A percentile compares a stretch with the other conserved stretches of the same genome.
Evolutionary conservation across 2,797 vertebrate genomes (phyloP).

Genomic region (Coccyzus lansbergi): DNA sequence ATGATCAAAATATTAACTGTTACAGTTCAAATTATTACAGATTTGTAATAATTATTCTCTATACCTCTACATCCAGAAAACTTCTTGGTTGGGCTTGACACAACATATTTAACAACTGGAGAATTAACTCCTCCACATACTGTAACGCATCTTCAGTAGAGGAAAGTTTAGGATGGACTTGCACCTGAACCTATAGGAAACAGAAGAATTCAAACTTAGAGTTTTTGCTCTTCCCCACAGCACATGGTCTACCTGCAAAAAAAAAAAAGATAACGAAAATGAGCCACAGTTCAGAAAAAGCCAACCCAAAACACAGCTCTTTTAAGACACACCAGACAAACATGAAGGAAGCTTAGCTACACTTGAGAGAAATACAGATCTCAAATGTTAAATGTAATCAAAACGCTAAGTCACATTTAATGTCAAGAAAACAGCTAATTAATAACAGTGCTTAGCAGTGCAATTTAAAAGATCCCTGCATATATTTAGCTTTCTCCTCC

Average conservation of each 20-base stretch:
- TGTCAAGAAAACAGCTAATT: not conserved
- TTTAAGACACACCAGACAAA: not conserved
- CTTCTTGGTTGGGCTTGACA: slow-evolving; percentile 95
- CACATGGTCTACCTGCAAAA: not conserved
- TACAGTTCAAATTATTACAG: not conserved
- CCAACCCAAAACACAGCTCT: not conserved
- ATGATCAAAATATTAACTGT: not conserved
- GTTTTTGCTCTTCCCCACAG: not conserved
- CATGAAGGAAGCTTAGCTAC: not conserved
- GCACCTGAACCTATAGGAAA: slow-evolving; percentile 87
- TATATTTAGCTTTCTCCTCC: not conserved
- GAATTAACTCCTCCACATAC: slow-evolving; percentile 96
- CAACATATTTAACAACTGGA: slow-evolving; percentile 92
- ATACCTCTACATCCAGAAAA: slow-evolving; percentile 92
- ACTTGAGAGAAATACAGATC: not conserved
- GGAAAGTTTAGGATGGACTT: slow-evolving; percentile 94
- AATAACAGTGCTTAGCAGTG: not conserved
- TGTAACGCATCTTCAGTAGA: slow-evolving; percentile 95
- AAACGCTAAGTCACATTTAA: not conserved
- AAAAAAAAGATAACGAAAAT: not conserved
- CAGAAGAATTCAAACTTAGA: slow-evolving; percentile 47
- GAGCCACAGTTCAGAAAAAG: not conserved
- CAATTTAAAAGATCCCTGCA: not conserved
- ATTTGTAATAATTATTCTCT: not conserved
- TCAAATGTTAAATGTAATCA: not conserved